These are phyloP conservation scores for Limnephilus marmoratus DNA, from an alignment of 2,888 invertebrate genomes.

Conservation along the genomic window DNA sequence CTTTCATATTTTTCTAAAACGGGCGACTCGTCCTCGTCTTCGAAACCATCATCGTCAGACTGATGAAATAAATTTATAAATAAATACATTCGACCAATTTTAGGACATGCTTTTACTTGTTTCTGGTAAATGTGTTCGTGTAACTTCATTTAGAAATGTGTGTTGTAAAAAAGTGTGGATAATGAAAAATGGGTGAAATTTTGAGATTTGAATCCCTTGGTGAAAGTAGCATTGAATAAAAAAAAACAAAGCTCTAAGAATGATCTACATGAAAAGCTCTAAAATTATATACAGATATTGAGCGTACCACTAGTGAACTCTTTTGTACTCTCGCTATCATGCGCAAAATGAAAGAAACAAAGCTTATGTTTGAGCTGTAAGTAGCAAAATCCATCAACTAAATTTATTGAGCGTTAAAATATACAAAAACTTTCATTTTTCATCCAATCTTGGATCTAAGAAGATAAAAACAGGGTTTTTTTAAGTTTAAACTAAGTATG, in stretches of 20 bases:
- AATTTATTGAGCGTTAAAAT: no score
- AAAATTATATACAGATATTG: background rate
- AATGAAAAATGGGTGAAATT: background rate
- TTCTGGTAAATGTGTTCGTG: background rate
- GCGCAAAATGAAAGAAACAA: no score
- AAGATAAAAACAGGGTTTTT: no score
- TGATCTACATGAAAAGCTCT: background rate
- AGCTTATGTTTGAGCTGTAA: no score
- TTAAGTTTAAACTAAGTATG: no score
- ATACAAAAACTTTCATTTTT: no score
- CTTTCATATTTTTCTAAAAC: slow-evolving; percentile 85
- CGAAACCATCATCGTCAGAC: slow-evolving; percentile 75
- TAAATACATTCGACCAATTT: background rate
- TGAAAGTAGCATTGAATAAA: background rate
- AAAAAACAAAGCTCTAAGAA: background rate
- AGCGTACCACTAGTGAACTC: no score
- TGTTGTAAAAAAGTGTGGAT: background rate
- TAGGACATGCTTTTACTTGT: background rate
- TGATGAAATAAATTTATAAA: slow-evolving; percentile 64
- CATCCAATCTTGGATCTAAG: no score
- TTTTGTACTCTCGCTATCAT: no score
- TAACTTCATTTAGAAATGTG: background rate
- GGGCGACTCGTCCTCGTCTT: slow-evolving; percentile 85
- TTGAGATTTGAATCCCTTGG: background rate
- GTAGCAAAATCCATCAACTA: no score